Percentiles rank a stretch among this genome's conserved stretches.
phyloP scores from a whole-genome alignment of 1,140 invertebrate genomes.

The Lethrus apterus region DNA sequence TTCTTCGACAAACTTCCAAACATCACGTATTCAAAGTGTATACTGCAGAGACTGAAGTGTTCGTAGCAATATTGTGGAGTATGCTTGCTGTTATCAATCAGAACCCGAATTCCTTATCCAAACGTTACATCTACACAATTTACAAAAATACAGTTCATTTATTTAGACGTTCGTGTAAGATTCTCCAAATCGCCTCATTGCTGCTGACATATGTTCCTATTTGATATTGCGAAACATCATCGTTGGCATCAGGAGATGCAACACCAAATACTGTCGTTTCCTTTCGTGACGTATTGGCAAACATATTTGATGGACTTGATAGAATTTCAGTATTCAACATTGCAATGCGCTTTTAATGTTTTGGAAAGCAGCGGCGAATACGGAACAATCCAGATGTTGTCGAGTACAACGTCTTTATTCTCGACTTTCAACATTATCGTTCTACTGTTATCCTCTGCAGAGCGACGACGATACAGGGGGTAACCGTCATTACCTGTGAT shows the following conservation, averaged over 20 bases:
- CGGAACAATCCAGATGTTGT: slow-evolving; percentile 41
- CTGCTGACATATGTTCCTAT: slow-evolving; percentile 40
- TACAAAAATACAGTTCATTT: too few relatives aligned
- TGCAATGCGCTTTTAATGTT: slow-evolving; percentile 37
- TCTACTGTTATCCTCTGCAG: slow-evolving; percentile 36
- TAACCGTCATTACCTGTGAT: too few relatives aligned
- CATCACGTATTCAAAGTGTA: too few relatives aligned
- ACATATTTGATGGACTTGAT: too few relatives aligned
- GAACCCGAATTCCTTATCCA: too few relatives aligned
- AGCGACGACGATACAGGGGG: slow-evolving; percentile 38
- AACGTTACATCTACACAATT: too few relatives aligned
- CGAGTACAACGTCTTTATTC: slow-evolving; percentile 25
- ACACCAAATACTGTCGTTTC: slow-evolving; percentile 24
- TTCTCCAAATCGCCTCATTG: slow-evolving; percentile 42
- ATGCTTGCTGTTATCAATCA: too few relatives aligned
- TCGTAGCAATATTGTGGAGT: too few relatives aligned
- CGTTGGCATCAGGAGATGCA: slow-evolving; percentile 18
- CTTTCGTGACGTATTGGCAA: slow-evolving; percentile 38
- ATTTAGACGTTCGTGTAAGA: too few relatives aligned
- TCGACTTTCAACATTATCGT: slow-evolving; percentile 29
- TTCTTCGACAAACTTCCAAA: too few relatives aligned
- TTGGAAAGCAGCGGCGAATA: slow-evolving; percentile 34
- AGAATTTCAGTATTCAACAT: slow-evolving; percentile 38
- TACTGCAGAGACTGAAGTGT: too few relatives aligned
- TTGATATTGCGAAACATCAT: slow-evolving; percentile 37